Percentiles rank a stretch among this genome's conserved stretches.
Evolutionary conservation across 2,113 vertebrate species (phyloP).

Genomic region (Cheirogaleus medius): DNA sequence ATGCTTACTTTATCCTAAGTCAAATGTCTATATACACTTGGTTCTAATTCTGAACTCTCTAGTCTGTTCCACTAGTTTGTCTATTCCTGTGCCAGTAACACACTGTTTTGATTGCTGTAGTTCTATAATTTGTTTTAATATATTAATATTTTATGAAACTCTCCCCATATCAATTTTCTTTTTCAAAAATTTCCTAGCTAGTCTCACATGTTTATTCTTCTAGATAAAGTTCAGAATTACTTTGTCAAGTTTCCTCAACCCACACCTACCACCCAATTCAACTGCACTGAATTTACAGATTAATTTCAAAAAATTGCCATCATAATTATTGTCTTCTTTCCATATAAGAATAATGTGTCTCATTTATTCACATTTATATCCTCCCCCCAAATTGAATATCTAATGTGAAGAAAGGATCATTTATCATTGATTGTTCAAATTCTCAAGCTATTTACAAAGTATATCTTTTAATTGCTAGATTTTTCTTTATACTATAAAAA

Average conservation of each 20-base stretch:
- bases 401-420: not conserved
- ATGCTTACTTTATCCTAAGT: not conserved
- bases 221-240: not conserved
- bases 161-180: not conserved
- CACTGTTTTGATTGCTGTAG: not conserved
- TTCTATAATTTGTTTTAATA: not conserved
- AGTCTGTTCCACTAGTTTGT: not conserved
- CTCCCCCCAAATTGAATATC: not conserved
- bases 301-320: not conserved
- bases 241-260: not conserved
- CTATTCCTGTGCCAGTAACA: not conserved
- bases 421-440: not conserved
- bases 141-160: not conserved
- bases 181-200: not conserved
- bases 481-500: not conserved
- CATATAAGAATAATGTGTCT: not conserved
- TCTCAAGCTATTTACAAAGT: not conserved
- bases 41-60: not conserved
- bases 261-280: not conserved
- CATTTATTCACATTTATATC: not conserved
- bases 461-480: not conserved
- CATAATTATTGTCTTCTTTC: not conserved
- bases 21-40: not conserved
- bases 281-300: not conserved
- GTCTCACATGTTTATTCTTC: not conserved